phyloP scores from a whole-genome alignment of 2,888 invertebrate species.

The Falcaria lacertinaria region DNA sequence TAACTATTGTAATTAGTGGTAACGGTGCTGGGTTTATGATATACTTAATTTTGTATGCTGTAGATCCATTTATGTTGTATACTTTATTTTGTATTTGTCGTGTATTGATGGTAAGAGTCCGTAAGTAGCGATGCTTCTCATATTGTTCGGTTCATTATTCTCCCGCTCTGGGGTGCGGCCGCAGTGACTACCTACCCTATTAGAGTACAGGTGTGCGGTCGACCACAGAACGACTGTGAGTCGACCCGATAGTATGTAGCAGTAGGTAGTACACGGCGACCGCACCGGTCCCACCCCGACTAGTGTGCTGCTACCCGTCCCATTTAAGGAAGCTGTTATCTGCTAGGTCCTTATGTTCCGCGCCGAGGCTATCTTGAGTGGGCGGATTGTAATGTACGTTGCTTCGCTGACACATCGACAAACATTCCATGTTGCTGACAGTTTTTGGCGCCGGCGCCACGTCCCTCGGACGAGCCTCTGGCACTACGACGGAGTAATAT shows the following conservation, averaged over 20 bases:
- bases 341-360: neutral
- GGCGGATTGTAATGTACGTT: slow-evolving; percentile 15
- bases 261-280: neutral
- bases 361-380: neutral
- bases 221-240: too few species aligned
- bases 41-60: slow-evolving; percentile 68
- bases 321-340: neutral
- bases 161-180: slow-evolving; percentile 20
- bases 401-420: slow-evolving; percentile 46
- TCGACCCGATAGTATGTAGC: too few species aligned
- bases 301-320: slow-evolving; percentile 9
- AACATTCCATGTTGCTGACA: slow-evolving; percentile 72
- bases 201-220: neutral
- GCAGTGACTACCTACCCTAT: neutral
- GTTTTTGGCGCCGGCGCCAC: slow-evolving; percentile 25
- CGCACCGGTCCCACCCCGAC: slow-evolving; percentile 4
- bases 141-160: slow-evolving; percentile 73
- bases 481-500: slow-evolving; percentile 51
- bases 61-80: slow-evolving; percentile 66
- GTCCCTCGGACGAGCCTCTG: slow-evolving; percentile 19
- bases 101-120: slow-evolving; percentile 61
- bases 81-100: slow-evolving; percentile 65
- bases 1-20: slow-evolving; percentile 73
- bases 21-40: slow-evolving; percentile 76
- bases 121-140: slow-evolving; percentile 54